A percentile compares a stretch with the other conserved stretches of the same genome.
phyloP scores from a whole-genome alignment of 2,797 vertebrate species.

The Cygnus olor region DNA sequence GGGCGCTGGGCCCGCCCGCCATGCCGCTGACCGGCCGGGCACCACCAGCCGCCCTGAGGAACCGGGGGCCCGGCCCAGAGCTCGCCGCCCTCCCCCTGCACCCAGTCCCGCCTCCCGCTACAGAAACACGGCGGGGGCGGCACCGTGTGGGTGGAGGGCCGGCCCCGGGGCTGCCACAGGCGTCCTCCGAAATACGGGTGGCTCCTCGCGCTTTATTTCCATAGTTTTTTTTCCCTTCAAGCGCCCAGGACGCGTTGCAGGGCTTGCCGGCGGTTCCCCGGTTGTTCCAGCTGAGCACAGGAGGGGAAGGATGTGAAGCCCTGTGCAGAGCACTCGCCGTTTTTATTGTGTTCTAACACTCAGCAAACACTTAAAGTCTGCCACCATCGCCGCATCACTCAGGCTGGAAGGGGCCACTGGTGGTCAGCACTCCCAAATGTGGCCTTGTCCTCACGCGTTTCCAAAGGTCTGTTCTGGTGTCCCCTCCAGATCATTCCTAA shows the following conservation, averaged over 20 bases:
- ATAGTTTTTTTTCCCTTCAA: background rate
- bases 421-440: background rate
- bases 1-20: background rate
- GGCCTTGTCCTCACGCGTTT: background rate
- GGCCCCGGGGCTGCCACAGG: background rate
- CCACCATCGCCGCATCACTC: background rate
- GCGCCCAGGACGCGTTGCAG: background rate
- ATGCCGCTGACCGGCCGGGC: background rate
- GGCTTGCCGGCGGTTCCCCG: background rate
- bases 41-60: background rate
- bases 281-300: background rate
- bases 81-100: background rate
- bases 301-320: background rate
- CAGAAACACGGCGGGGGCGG: background rate
- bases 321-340: background rate
- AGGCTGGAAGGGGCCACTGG: background rate
- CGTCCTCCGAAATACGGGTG: background rate
- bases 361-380: background rate
- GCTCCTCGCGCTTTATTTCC: background rate
- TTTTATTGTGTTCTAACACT: too few relatives aligned
- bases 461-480: background rate
- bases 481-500: background rate
- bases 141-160: fast-evolving
- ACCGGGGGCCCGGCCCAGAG: fast-evolving
- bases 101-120: background rate